Evolutionary conservation across 2,797 vertebrate genomes (phyloP).

Genomic region (Myripristis murdjan): DNA sequence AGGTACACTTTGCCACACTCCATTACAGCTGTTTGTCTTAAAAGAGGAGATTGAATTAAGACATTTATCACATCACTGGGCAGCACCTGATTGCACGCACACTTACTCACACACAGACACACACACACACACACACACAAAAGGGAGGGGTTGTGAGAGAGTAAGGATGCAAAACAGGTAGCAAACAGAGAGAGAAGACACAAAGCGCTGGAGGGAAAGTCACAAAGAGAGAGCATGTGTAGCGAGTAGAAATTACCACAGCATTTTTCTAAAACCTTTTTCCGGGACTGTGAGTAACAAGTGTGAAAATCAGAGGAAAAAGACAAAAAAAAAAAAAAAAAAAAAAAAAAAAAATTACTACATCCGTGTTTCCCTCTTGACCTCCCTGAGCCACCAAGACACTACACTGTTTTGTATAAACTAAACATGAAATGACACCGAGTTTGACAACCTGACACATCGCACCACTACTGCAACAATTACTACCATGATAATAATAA

Average conservation of each 20-base stretch:
- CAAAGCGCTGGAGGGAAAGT: background rate
- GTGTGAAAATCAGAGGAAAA: constrained; percentile 31
- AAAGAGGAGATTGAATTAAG: constrained; percentile 4
- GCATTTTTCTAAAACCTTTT: constrained; percentile 37
- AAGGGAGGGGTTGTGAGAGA: constrained; percentile 18
- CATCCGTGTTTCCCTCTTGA: constrained; percentile 50
- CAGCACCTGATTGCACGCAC: constrained; percentile 8
- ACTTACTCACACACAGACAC: background rate
- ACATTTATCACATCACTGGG: constrained; percentile 20
- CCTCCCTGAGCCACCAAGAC: constrained; percentile 65
- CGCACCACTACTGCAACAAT: constrained; percentile 43
- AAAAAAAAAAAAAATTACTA: background rate
- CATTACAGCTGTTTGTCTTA: background rate
- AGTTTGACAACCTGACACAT: constrained; percentile 45
- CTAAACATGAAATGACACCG: constrained; percentile 49
- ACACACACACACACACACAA: constrained; percentile 6
- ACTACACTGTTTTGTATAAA: constrained; percentile 75
- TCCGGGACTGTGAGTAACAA: constrained; percentile 46
- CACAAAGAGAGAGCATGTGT: constrained; percentile 26
- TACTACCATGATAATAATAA: constrained; percentile 72
- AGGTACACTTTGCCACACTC: background rate
- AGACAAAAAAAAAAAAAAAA: too few species aligned
- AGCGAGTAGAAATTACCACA: constrained; percentile 22
- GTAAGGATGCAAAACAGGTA: constrained; percentile 18
- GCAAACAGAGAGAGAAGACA: constrained; percentile 19